These are phyloP conservation scores for Paraescarpia echinospica DNA, from an alignment of 1,140 invertebrate species.

Conservation along the genomic window DNA sequence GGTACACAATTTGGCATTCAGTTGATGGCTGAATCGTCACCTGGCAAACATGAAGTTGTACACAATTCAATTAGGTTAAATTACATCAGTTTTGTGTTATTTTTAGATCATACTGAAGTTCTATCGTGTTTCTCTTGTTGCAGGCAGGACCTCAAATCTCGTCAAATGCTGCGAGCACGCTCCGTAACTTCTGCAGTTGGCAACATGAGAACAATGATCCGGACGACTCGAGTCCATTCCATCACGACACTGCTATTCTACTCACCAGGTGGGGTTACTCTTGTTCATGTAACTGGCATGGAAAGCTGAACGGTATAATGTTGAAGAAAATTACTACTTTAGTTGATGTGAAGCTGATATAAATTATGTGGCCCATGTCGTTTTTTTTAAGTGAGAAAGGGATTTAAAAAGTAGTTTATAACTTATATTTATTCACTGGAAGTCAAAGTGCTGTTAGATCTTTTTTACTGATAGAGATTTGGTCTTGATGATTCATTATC, in stretches of 20 bases:
- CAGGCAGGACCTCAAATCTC: slow-evolving; percentile 69
- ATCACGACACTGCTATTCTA: slow-evolving; percentile 90
- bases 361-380: not conserved
- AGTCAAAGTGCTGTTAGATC: not conserved
- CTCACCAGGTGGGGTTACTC: slow-evolving; percentile 70
- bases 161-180: slow-evolving; percentile 76
- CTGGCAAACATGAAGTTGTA: too few relatives aligned
- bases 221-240: slow-evolving; percentile 76
- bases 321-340: not conserved
- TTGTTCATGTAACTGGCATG: not conserved
- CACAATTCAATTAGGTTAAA: too few relatives aligned
- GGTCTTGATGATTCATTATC: not conserved
- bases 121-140: not conserved
- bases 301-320: not conserved
- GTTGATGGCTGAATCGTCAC: too few relatives aligned
- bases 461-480: not conserved
- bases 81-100: not conserved
- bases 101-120: not conserved
- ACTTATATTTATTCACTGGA: not conserved
- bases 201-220: slow-evolving; percentile 74
- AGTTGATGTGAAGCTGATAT: not conserved
- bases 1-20: too few relatives aligned
- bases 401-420: not conserved
- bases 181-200: slow-evolving; percentile 84
- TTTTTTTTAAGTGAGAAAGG: not conserved